Evolutionary conservation across 2,797 vertebrate genomes (phyloP), one percentile per base, ranked within the genome.

Genomic region (Melanogrammus aeglefinus): DNA sequence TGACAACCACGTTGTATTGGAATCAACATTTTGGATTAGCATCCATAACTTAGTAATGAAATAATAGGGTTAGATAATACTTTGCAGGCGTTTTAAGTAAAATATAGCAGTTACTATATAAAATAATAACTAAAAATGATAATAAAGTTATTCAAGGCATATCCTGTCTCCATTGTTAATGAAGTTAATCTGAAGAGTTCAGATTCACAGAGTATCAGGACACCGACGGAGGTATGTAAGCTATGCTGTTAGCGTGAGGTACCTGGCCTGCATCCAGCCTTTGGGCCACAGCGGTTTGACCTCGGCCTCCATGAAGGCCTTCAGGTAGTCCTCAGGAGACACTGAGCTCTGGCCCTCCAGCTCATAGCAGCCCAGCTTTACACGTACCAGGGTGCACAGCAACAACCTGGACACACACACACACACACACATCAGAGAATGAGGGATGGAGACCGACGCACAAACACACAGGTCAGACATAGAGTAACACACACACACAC

Each of bases 181-280:
- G 2, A 51, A 21, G 18, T 51, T 6, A 18, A 57, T 57, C 47
- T 21, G 18, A 57, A 16, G 41, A 39, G 47, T 57, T 57, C 16
- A 1, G 4, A 57, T 21, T 21, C 44, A 16, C 44, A 4, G 44
- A 47, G 44, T 47, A 12, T 24, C 57, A 63, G 5, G 8, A 63
- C n/a, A n/a, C n/a, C 13, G 47, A 16, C 2, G 47, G 47, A 51
- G 12, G 44, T 47, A 33, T 33, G 31, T 33, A 33, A 33, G 31
- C 31, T 33, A 33, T 33, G 4, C 31, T 33, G 31, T 33, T 33
- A 33, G 31, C 31, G 31, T 33, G 31, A 33, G 31, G 31, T 33
- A 33, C 98, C 98, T 97, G 93, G 96, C 95, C 93, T 99, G 98
- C 98, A 99, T 99, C 98, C 98, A 99, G 86, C 98, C 98, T 91